phyloP scores from a whole-genome alignment of 2,113 vertebrate genomes.

The Corapipo altera region DNA sequence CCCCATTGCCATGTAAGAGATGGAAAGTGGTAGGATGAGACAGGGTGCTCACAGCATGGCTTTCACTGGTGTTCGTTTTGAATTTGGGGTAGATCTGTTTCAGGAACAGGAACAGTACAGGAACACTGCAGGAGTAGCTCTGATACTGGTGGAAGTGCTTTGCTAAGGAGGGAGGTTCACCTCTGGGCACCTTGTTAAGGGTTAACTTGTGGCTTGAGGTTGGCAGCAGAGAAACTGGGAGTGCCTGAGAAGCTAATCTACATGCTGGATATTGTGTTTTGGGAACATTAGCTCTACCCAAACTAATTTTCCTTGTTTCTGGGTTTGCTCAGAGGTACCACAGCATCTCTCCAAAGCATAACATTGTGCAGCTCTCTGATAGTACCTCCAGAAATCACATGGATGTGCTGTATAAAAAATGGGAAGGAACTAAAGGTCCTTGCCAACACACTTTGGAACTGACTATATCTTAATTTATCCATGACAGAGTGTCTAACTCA shows the following conservation, averaged over 20 bases:
- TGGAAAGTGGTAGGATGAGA: background rate
- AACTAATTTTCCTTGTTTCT: background rate
- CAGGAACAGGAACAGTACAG: too few relatives aligned
- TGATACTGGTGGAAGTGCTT: background rate
- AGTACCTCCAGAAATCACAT: constrained; percentile 22
- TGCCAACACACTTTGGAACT: constrained; percentile 48
- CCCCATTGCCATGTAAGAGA: background rate
- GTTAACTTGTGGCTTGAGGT: background rate
- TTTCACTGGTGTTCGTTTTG: background rate
- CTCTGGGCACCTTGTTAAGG: background rate
- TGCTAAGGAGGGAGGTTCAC: background rate
- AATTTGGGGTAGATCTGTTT: background rate
- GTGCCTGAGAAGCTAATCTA: background rate
- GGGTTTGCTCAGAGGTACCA: background rate
- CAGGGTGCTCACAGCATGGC: background rate
- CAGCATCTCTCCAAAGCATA: background rate
- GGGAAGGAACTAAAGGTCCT: constrained; percentile 35
- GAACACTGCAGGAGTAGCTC: background rate
- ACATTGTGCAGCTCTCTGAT: background rate
- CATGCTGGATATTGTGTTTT: background rate
- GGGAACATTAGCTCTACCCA: background rate
- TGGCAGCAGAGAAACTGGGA: background rate
- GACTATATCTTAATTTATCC: constrained; percentile 61
- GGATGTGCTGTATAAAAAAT: constrained; percentile 21
- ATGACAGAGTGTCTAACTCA: constrained; percentile 50